Base-by-base conservation (phyloP, 2,797 vertebrate genomes). In the Sebastes vulpes region DNA sequence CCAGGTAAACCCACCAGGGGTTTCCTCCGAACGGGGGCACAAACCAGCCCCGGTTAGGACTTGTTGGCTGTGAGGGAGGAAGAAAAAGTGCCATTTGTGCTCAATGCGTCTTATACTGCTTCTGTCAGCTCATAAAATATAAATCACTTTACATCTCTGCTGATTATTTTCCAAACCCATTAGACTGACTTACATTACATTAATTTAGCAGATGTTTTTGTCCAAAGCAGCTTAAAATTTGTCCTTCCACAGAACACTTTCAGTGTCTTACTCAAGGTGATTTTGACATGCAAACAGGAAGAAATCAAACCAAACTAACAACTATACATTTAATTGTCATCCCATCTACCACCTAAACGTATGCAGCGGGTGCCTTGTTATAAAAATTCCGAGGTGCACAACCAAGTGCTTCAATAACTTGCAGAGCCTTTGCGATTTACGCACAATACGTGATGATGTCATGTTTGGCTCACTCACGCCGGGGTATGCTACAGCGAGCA, bases 1-100 rank as follows among this genome's bases (percentile, higher is more conserved):
- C 97, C 79, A 99, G 92, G 84, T 97, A 99, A 28, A 99, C 98
- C 98, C 98, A 99, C 98, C 98, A 99, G 0, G 98, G 98, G 90
- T 99, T 99, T 64, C 97, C 97, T 89, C 98, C 98, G 1, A 99
- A 99, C 0, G 98, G 98, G 25, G 97, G 91, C 58, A 99, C 94
- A 53, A 99, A 98, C 98, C 98, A 99, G 58, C 98, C 97, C 31
- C 98, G 94, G 21, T 96, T 9, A 0, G 97, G 96, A 90, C 97
- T 99, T 60, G 98, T 99, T 88, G 98, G 98, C 98, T 99, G 74
- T 3, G 28, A 65, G 9, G 1, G 32, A 16, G 8, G 4, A 57
- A 23, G 11, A 78, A 1, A 50, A 42, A 53, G 20, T 46, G 23
- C 5, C 11, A 23, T 20, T 31, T 21, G 23, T 23, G 9, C 9